These are phyloP conservation scores for Parotocinclus haroldoi DNA, from an alignment of 2,797 vertebrate genomes.

Conservation along the genomic window DNA sequence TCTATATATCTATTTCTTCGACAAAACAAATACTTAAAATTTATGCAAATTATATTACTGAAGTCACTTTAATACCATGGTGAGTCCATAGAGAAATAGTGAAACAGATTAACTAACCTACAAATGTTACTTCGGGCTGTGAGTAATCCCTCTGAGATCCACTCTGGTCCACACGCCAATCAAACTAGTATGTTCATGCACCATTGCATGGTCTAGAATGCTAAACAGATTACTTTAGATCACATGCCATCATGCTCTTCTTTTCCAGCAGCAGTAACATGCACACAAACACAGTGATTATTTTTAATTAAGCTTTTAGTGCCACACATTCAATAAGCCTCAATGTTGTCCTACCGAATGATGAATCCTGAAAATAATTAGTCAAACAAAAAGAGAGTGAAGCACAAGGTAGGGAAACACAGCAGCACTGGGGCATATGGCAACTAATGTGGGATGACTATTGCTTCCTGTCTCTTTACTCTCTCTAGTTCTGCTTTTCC, in stretches of 20 bases:
- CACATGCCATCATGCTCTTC: conserved; percentile 8
- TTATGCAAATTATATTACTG: too few species aligned
- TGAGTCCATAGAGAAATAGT: conserved; percentile 24
- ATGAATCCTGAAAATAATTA: conserved; percentile 36
- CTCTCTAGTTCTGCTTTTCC: conserved; percentile 53
- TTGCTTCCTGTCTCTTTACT: neutral
- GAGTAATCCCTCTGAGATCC: conserved; percentile 15
- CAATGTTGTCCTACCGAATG: conserved; percentile 13
- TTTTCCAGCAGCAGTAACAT: conserved; percentile 3
- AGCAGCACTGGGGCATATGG: conserved; percentile 27
- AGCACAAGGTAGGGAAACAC: conserved; percentile 22
- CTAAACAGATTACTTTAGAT: conserved; percentile 13
- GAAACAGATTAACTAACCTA: conserved; percentile 25
- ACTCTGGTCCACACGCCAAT: conserved; percentile 15
- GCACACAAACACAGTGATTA: conserved; percentile 10
- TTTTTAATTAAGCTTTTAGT: conserved; percentile 44
- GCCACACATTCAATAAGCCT: conserved; percentile 17
- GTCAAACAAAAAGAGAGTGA: conserved; percentile 31
- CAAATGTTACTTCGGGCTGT: conserved; percentile 2
- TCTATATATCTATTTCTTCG: too few species aligned
- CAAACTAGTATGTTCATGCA: conserved; percentile 5
- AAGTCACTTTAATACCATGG: neutral
- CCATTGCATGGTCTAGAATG: conserved; percentile 6
- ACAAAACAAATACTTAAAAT: too few species aligned
- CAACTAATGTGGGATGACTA: conserved; percentile 31